Base-by-base conservation (phyloP, 1,140 invertebrate species). In the Neotoxoptera formosana region DNA sequence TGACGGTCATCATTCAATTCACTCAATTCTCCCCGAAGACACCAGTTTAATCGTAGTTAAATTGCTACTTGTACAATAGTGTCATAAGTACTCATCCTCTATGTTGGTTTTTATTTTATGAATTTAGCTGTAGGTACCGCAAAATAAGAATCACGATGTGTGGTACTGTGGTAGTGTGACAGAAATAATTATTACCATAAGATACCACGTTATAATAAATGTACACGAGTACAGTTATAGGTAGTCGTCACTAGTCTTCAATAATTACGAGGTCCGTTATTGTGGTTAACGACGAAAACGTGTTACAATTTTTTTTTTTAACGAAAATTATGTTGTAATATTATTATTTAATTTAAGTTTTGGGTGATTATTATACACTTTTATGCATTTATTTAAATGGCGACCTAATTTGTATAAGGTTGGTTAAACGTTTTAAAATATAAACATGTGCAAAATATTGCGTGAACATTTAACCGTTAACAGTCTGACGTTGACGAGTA, bases 121-220 rank as follows among this genome's bases (percentile, higher is more conserved):
- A 87, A 87, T 23, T 91, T 30, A n/a, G 25, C 30, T 76, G 41
- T 47, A 45, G 8, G 45, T 92, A 92, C 91, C 91, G 67, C 91
- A 92, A 92, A 92, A 92, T 34, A 89, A 91, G 30, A 91, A 91
- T 45, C 41, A 81, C 34, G 21, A 91, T 76, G 60, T 90, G 51
- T 91, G 86, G 41, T 91, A 36, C 2, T 81, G 21, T 76, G 60
- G 60, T n/a, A 90, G 30, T 45, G 60, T 91, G 90, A 91, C 90
- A 76, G 36, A 45, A 81, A 92, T 83, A 92, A 92, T 92, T 53
- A 84, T 81, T 51, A 51, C 11, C n/a, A 83, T 36, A 48, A 83
- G 20, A 51, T n/a, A 92, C 91, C 45, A 30, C 67, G n/a, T 92
- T 30, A 34, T 51, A 83, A 51, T 89, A 53, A 20, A 47, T 91